phyloP scores from a whole-genome alignment of 2,797 vertebrate species.

The Pseudochaenichthys georgianus region DNA sequence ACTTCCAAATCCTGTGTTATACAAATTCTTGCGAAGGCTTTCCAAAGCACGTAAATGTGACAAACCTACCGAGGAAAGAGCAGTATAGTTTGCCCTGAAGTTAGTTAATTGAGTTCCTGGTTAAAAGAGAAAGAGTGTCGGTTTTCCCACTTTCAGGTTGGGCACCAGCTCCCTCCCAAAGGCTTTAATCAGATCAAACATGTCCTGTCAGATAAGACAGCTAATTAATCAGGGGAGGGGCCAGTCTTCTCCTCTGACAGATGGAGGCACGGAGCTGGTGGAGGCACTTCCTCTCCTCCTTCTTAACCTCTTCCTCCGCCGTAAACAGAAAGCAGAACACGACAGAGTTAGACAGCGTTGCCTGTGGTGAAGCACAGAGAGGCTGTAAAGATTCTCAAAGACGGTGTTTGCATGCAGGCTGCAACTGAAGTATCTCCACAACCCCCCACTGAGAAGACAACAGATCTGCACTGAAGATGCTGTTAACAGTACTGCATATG shows the following conservation, averaged over 20 bases:
- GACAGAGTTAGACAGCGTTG: slow-evolving; percentile 41
- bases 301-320: slow-evolving; percentile 59
- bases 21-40: slow-evolving; percentile 56
- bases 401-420: slow-evolving; percentile 49
- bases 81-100: slow-evolving; percentile 31
- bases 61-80: slow-evolving; percentile 51
- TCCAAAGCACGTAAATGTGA: slow-evolving; percentile 40
- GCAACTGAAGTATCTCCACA: slow-evolving; percentile 44
- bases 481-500: slow-evolving; percentile 42
- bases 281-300: slow-evolving; percentile 69
- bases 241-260: slow-evolving; percentile 66
- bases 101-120: slow-evolving; percentile 65
- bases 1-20: slow-evolving; percentile 63
- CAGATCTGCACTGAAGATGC: slow-evolving; percentile 36
- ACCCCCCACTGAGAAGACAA: slow-evolving; percentile 49
- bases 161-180: slow-evolving; percentile 53
- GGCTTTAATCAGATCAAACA: slow-evolving; percentile 82
- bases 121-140: slow-evolving; percentile 36
- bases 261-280: slow-evolving; percentile 61
- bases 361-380: slow-evolving; percentile 44
- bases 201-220: slow-evolving; percentile 80
- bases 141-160: slow-evolving; percentile 40
- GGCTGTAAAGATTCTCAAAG: slow-evolving; percentile 52
- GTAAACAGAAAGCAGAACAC: slow-evolving; percentile 60
- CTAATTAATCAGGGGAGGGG: slow-evolving; percentile 81